Conservation (phyloP, 2,888 invertebrate species). For the Liopterus haemorrhoidalis region DNA sequence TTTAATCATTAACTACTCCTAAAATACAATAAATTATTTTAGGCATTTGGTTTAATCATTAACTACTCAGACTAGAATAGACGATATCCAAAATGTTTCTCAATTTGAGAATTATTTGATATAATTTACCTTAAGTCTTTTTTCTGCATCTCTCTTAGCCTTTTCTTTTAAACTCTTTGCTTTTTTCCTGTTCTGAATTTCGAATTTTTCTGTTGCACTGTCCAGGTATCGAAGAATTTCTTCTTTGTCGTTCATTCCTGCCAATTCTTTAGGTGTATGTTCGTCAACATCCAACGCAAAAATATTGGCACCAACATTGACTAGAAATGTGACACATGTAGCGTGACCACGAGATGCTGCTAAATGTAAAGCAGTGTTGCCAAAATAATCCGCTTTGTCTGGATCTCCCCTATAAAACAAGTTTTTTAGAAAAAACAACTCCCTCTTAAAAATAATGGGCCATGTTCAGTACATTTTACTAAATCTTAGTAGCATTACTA, state of each 20-base stretch:
- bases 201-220: slow-evolving; percentile 72
- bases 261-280: slow-evolving; percentile 85
- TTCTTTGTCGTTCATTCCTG: slow-evolving; percentile 78
- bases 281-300: slow-evolving; percentile 89
- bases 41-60: no score
- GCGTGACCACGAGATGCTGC: slow-evolving; percentile 86
- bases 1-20: no score
- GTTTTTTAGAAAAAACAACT: not conserved
- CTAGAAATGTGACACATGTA: slow-evolving; percentile 84
- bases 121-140: slow-evolving; percentile 75
- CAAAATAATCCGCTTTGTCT: slow-evolving; percentile 88
- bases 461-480: no score
- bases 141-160: slow-evolving; percentile 82
- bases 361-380: slow-evolving; percentile 87
- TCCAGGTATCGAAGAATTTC: slow-evolving; percentile 86
- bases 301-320: slow-evolving; percentile 89
- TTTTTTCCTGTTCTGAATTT: slow-evolving; percentile 72
- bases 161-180: slow-evolving; percentile 75
- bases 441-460: no score
- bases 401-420: slow-evolving; percentile 74
- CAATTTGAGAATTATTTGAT: no score
- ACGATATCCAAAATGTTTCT: no score
- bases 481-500: no score
- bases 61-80: no score
- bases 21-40: no score